A percentile compares a stretch with the other conserved stretches of the same genome.
These are phyloP conservation scores for Hippopotamus amphibius DNA, from an alignment of 2,113 vertebrate genomes.

Conservation along the genomic window DNA sequence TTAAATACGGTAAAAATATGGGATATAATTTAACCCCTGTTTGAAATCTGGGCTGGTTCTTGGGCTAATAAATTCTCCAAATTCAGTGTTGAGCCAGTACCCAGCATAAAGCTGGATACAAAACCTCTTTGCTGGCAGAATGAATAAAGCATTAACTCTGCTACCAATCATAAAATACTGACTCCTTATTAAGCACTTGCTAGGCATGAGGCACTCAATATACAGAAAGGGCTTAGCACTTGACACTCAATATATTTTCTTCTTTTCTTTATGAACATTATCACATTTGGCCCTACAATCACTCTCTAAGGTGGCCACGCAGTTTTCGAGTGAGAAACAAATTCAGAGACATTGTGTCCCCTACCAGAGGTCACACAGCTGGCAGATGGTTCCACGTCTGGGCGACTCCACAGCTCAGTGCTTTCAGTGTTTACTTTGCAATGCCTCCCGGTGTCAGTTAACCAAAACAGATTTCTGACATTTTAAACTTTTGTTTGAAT, in stretches of 20 bases:
- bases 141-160: neutral
- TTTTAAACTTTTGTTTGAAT: neutral
- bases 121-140: neutral
- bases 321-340: neutral
- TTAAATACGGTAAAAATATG: neutral
- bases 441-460: neutral
- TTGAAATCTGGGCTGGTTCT: neutral
- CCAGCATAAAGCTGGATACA: neutral
- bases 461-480: neutral
- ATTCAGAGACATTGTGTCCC: neutral
- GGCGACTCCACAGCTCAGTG: neutral
- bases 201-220: neutral
- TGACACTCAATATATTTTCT: neutral
- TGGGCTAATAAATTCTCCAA: neutral
- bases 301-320: neutral
- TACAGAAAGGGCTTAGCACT: neutral
- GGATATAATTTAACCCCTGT: neutral
- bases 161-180: neutral
- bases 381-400: neutral
- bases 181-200: neutral
- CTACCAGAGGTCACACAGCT: neutral
- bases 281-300: neutral
- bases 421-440: neutral
- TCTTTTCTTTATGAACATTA: neutral
- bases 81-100: neutral